Base-by-base conservation (phyloP, 2,888 invertebrate species). In the Caenorhabditis imperialis region DNA sequence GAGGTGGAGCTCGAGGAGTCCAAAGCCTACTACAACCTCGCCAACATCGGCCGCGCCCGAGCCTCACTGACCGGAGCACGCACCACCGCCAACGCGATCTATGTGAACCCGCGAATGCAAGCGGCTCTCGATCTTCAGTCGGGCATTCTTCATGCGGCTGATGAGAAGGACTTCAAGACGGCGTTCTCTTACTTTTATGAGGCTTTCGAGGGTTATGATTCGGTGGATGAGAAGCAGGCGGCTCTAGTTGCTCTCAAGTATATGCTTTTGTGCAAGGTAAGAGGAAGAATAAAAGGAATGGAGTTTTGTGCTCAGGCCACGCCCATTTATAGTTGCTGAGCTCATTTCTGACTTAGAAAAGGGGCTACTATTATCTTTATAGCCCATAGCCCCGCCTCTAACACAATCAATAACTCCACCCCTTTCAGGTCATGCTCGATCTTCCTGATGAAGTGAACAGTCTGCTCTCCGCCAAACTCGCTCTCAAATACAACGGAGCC, bases 161-260 rank as follows among this genome's bases (percentile, higher is more conserved):
- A 99, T 89, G 99, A 99, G 89, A 93, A 94, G 85, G 99, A 99
- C 89, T 99, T 99, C 89, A 99, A 99, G 91, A 99, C 99, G 67
- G 98, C 97, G 47, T 99, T 96, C 90, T 99, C 98, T 62, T 99
- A 99, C 89, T 99, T 99, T 89, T 99, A 98, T 89, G 99, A 99
- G 91, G 97, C 97, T 14, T 99, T 98, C 89, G 99, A 99, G 91
- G 82, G 80, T 82, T 97, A 95, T 89, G 97, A 97, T 89, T 96
- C 95, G 81, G 94, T 96, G 4, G 90, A 90, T 80, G 95, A 96
- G 74, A 93, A 93, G 86, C 92, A 92, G 4, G 95, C 94, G 89
- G 98, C 99, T 2, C 90, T 98, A 27, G 94, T 93, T 23, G 94
- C 96, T n/a, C 91, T 99, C 18, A 99, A 99, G 89, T 99, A 99